Evolutionary conservation across 2,797 vertebrate species (phyloP).

Genomic region (Acanthurus tractus): DNA sequence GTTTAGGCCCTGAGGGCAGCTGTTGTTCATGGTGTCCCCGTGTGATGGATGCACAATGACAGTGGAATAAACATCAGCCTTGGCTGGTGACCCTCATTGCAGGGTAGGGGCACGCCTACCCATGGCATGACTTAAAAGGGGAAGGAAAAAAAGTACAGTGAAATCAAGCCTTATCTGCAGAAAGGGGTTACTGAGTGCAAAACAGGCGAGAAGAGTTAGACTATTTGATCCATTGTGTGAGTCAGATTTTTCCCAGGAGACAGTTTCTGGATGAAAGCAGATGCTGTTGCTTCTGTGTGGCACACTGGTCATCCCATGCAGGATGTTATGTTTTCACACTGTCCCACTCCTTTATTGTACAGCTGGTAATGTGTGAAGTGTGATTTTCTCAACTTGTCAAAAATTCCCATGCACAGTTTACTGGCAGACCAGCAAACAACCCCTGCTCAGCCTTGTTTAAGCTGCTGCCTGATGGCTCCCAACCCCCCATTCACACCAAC

Average conservation of each 20-base stretch:
- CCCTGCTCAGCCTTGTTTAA: conserved; percentile 58
- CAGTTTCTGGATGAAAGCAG: conserved; percentile 67
- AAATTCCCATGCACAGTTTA: conserved; percentile 65
- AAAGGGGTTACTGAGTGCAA: conserved; percentile 69
- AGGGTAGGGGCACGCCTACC: conserved; percentile 52
- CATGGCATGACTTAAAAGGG: conserved; percentile 62
- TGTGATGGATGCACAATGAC: conserved; percentile 75
- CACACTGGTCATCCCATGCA: conserved; percentile 44
- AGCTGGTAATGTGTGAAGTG: conserved; percentile 65
- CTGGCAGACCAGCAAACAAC: conserved; percentile 63
- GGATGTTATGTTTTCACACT: conserved; percentile 66
- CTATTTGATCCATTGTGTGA: conserved; percentile 67
- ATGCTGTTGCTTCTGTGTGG: conserved; percentile 41
- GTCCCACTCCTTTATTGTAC: conserved; percentile 56
- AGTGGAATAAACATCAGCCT: conserved; percentile 70
- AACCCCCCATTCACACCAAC: conserved; percentile 58
- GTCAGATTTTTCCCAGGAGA: conserved; percentile 72
- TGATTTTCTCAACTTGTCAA: conserved; percentile 69
- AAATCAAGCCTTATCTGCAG: conserved; percentile 57
- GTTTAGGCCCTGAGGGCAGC: conserved; percentile 51
- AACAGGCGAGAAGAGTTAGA: conserved; percentile 62
- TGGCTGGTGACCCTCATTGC: conserved; percentile 65
- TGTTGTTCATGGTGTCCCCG: conserved; percentile 44
- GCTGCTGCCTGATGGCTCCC: conserved; percentile 56
- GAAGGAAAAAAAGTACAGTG: conserved; percentile 40